phyloP scores from a whole-genome alignment of 2,113 vertebrate species.

The Plecotus auritus region DNA sequence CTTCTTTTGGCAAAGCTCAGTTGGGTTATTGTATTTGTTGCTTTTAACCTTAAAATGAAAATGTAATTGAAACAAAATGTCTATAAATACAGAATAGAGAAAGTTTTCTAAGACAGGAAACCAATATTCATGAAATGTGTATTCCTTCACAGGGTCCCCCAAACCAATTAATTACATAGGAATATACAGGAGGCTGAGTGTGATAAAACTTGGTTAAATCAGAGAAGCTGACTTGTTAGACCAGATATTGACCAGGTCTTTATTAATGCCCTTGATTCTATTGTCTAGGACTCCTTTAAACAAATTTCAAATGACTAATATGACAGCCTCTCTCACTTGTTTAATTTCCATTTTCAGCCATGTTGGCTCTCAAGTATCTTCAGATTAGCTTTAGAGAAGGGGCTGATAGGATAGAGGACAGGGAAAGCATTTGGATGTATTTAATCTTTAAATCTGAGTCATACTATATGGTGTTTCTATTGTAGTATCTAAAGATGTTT shows the following conservation, averaged over 20 bases:
- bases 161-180: background rate
- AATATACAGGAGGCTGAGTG: background rate
- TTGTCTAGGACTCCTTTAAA: background rate
- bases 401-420: background rate
- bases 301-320: background rate
- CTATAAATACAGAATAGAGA: background rate
- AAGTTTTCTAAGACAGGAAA: background rate
- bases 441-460: slow-evolving; percentile 2
- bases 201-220: background rate
- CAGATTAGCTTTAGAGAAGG: background rate
- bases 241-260: background rate
- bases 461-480: background rate
- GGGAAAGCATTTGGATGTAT: background rate
- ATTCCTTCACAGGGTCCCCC: background rate
- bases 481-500: background rate
- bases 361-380: background rate
- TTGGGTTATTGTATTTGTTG: background rate
- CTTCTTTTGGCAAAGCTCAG: background rate
- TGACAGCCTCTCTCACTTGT: background rate
- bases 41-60: slow-evolving; percentile 5
- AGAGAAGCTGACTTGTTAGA: background rate
- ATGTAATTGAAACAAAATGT: background rate
- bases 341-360: background rate
- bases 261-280: background rate
- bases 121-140: background rate